Percentiles rank a stretch among this genome's conserved stretches.
Evolutionary conservation across 2,888 invertebrate genomes (phyloP).

Genomic region (Sialis lutaria): DNA sequence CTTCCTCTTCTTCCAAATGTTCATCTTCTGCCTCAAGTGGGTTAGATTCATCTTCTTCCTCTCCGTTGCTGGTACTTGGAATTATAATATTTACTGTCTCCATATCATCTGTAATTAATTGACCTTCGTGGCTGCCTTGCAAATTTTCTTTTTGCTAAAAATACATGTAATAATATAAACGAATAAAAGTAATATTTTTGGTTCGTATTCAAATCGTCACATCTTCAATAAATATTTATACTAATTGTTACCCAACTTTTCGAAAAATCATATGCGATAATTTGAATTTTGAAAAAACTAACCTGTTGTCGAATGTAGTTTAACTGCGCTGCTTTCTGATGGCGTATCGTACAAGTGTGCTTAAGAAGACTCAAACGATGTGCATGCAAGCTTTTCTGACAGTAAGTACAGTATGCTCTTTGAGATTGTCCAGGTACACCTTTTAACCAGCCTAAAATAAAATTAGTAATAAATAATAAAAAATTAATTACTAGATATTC

Average conservation of each 20-base stretch:
- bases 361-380: slow-evolving; percentile 37
- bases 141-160: slow-evolving; percentile 7
- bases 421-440: slow-evolving; percentile 33
- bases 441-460: slow-evolving; percentile 31
- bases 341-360: slow-evolving; percentile 39
- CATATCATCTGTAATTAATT: slow-evolving; percentile 1
- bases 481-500: background rate
- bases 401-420: slow-evolving; percentile 36
- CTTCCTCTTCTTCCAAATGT: slow-evolving; percentile 1
- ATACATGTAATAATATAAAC: background rate
- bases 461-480: background rate
- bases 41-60: slow-evolving; percentile 11
- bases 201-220: too few species aligned
- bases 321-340: slow-evolving; percentile 30
- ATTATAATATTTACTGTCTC: slow-evolving; percentile 7
- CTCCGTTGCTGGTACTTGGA: slow-evolving; percentile 11
- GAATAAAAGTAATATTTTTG: background rate
- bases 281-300: too few species aligned
- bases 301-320: slow-evolving; percentile 16
- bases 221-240: background rate
- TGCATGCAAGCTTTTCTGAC: slow-evolving; percentile 37
- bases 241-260: background rate
- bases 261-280: background rate
- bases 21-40: slow-evolving; percentile 5
- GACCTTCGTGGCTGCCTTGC: background rate